Evolutionary conservation across 2,888 invertebrate species (phyloP).

Genomic region (Ophonus ardosiacus): DNA sequence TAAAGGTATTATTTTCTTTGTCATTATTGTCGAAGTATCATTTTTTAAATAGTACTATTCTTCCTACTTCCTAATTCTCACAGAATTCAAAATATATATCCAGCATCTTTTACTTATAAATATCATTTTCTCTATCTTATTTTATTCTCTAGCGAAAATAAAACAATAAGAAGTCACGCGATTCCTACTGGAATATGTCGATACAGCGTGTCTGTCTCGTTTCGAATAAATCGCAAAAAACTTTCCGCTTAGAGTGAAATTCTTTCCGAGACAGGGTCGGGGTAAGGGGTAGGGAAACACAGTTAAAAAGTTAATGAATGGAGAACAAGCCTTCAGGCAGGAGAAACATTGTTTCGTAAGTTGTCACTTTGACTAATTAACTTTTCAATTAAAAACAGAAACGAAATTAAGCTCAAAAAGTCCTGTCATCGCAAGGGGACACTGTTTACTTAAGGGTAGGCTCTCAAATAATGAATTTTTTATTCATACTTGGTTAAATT

Average conservation of each 20-base stretch:
- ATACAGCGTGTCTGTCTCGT: not conserved
- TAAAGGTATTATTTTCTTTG: too few relatives aligned
- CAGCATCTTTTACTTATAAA: not conserved
- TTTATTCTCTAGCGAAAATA: not conserved
- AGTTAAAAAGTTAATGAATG: slow-evolving; percentile 56
- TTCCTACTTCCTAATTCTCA: too few relatives aligned
- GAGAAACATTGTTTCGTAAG: slow-evolving; percentile 46
- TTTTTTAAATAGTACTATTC: too few relatives aligned
- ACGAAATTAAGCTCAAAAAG: slow-evolving; percentile 52
- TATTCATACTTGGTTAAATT: not conserved
- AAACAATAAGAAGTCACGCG: not conserved
- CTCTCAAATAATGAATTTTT: not conserved
- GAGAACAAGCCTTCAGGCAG: slow-evolving; percentile 27
- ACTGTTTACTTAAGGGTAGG: not conserved
- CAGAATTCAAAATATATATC: too few relatives aligned
- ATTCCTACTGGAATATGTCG: not conserved
- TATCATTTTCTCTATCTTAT: not conserved
- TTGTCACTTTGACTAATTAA: slow-evolving; percentile 57
- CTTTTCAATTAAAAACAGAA: slow-evolving; percentile 59
- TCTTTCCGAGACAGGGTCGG: not conserved
- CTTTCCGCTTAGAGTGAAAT: slow-evolving; percentile 19
- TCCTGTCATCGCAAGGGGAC: slow-evolving; percentile 15
- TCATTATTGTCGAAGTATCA: too few relatives aligned
- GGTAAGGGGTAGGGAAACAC: not conserved
- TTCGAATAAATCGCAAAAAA: slow-evolving; percentile 29